phyloP scores from a whole-genome alignment of 2,797 vertebrate genomes.

The Ispidina picta region DNA sequence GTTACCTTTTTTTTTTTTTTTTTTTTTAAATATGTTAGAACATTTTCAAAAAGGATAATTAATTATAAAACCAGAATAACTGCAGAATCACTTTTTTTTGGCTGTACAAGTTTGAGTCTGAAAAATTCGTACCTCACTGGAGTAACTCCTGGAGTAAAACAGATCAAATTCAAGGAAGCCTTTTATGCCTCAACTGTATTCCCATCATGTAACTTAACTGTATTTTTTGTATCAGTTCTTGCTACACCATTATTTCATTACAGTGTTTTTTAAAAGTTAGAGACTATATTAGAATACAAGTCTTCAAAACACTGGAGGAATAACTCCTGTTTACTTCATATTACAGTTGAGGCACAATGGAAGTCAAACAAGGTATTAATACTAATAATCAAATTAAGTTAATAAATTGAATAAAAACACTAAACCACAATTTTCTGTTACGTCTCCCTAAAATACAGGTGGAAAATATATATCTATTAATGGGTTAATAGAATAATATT shows the following conservation, averaged over 20 bases:
- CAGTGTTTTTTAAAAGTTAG: not conserved
- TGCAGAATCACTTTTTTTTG: not conserved
- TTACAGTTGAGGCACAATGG: not conserved
- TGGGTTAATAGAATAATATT: not conserved
- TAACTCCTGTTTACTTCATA: not conserved
- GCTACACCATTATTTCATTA: not conserved
- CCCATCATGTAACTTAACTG: not conserved
- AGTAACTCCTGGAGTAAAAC: not conserved
- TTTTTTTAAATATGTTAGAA: not conserved
- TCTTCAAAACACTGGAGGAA: not conserved
- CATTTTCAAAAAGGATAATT: not conserved
- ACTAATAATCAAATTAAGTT: not conserved
- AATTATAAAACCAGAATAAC: not conserved
- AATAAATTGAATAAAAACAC: not conserved
- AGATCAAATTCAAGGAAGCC: not conserved
- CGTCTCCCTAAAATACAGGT: not conserved
- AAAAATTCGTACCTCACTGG: not conserved
- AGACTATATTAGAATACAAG: not conserved
- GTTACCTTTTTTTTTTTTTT: not conserved
- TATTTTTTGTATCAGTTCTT: not conserved
- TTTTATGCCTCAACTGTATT: not conserved
- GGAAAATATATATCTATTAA: not conserved
- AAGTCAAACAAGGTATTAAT: not conserved
- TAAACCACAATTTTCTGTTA: not conserved
- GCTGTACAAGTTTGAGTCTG: not conserved